Base-by-base conservation (phyloP, 2,797 vertebrate genomes). In the Botia almorhae region DNA sequence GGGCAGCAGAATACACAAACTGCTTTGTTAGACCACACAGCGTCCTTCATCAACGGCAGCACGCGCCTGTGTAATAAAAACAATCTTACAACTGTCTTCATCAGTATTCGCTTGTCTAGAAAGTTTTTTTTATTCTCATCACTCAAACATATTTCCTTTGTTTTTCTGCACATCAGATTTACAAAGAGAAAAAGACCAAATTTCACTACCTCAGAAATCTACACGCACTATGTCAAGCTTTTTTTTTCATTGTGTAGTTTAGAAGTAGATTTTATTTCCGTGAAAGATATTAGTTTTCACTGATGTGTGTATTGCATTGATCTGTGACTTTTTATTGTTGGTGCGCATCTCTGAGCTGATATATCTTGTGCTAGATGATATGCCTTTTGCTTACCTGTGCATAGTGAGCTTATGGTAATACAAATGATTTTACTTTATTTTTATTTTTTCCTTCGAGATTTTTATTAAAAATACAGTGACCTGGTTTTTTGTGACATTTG, bases 301-400 rank as follows among this genome's bases (percentile, higher is more conserved):
- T 88, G 86, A 89, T 88, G 87, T 92, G 91, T 91, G 85, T 88
- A 87, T 88, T 86, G 88, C 90, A 92, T 92, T 91, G 91, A 93
- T 93, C 92, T 89, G 48, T 86, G 89, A 92, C 91, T 92, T 89
- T 92, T 93, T 91, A 92, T 91, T 92, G 91, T 93, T 90, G 85
- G 90, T 93, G 90, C 87, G 90, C 89, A 92, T 93, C 91, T 91
- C 87, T 87, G 86, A 85, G 87, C 90, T 88, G 88, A 91, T 94
- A 86, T 88, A 93, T 93, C 91, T 93, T 92, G 90, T 46, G 39
- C 21, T 55, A 90, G 88, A 63, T 36, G 71, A 56, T 84, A 5
- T 80, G 77, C 77, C 72, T 83, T 33, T 70, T 67, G 70, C 61
- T 63, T 80, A 80, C 69, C 68, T 80, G 69, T n/a, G 46, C 7